Evolutionary conservation across 2,113 vertebrate species (phyloP), one percentile per base, ranked within the genome.

Genomic region (Macrotis lagotis): DNA sequence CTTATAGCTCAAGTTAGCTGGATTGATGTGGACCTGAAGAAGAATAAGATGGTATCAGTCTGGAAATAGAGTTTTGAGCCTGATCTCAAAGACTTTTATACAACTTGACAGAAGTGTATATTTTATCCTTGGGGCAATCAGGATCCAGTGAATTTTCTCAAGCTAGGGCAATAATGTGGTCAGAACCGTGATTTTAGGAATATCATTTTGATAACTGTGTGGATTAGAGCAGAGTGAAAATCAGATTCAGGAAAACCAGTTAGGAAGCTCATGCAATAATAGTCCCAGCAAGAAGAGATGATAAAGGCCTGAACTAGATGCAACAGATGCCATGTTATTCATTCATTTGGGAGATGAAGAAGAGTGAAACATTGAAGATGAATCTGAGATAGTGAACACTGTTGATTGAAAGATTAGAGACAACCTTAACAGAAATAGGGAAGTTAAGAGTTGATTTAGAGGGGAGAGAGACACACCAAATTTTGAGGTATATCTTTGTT

Each of bases 381-480:
- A 83, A 44, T 83, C n/a, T 83, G 66, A 83, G 66, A 3, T 83
- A 83, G 37, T 22, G 19, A 44, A 44, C 66, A 44, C 22, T 8
- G 66, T 2, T 83, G n/a, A 8, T 19, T 83, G n/a, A 83, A 83
- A 83, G n/a, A 7, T 74, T n/a, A n/a, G 66, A n/a, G 37, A 74
- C 19, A 22, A 5, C 19, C 19, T 83, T 16, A n/a, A 7, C n/a
- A 83, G 55, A 31, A 8, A 48, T 1, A 91, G 51, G 48, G 5
- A 53, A 25, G 95, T 48, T 88, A 55, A 37, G 53, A 59, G 8
- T 10, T 1, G 90, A 9, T 25, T 47, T 49, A 8, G 28, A 90
- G 0, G 0, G 37, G 16, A 37, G 10, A 88, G 0, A 25, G 10
- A 88, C 0, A 25, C 0, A 14, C 44, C n/a, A 52, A 24, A 0